Evolutionary conservation across 1,140 invertebrate genomes (phyloP), one percentile per base, ranked within the genome.

Genomic region (Mylabris phalerata): DNA sequence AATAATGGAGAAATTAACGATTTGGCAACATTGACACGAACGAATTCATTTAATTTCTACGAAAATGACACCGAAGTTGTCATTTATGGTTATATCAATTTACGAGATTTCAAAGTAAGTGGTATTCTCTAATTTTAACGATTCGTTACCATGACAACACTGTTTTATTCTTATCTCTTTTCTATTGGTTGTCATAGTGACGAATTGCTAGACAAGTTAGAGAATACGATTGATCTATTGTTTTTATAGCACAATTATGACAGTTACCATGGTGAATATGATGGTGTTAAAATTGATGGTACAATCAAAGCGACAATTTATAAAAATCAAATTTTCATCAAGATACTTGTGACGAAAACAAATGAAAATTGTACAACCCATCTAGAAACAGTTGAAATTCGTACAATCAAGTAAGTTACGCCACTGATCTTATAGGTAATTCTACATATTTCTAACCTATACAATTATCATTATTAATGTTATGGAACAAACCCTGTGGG

Each of bases 101-200:
- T 70, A 46, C 62, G 65, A 43, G 65, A 68, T 9, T 66, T 70
- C 52, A 70, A 68, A 58, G 68, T 70, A 61, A 45, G 42, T 48
- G 6, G 19, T 19, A 19, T 19, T 19, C 19, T 19, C 19, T 19
- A 19, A 19, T 19, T 1, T 19, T 19, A 19, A 2, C 11, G 44
- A 24, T 11, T 6, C 44, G 13, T 19, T 19, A 19, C 19, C 19
- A 19, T 19, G 19, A 19, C 19, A 19, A 19, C 19, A 2, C 13
- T 13, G 13, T 13, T 19, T 19, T 19, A 19, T 19, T 19, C 13
- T 19, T 19, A 1, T 19, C 1, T 19, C 19, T 1, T 1, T 19
- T 19, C 19, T 0, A 19, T 19, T 19, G 19, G 19, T 19, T 2
- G 19, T 19, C 1, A 19, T 19, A 2, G 19, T 19, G 1, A 19